These are phyloP conservation scores for Scaptomyza montana DNA, from an alignment of 1,140 invertebrate species.

Conservation along the genomic window DNA sequence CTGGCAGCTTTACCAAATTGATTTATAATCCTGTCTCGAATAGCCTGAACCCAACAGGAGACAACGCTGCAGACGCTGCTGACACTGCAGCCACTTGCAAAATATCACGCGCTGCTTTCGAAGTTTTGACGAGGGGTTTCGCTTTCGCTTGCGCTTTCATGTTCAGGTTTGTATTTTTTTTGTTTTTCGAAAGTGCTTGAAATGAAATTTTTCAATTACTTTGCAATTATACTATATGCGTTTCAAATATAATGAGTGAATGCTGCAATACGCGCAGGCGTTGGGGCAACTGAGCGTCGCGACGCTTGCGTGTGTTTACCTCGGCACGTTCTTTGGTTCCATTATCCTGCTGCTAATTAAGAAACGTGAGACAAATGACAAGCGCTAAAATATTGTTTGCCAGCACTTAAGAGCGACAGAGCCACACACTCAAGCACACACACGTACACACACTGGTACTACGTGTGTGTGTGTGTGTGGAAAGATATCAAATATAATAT, in stretches of 20 bases:
- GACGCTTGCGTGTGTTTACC: slow-evolving; percentile 50
- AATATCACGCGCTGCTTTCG: slow-evolving; percentile 15
- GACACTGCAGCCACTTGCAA: not conserved
- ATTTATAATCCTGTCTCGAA: slow-evolving; percentile 75
- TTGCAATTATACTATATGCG: slow-evolving; percentile 68
- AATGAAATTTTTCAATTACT: slow-evolving; percentile 79
- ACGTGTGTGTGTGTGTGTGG: too few relatives aligned
- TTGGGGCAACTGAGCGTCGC: slow-evolving; percentile 1
- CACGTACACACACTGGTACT: slow-evolving; percentile 14
- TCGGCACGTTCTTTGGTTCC: slow-evolving; percentile 63
- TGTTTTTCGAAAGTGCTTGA: slow-evolving; percentile 35
- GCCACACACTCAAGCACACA: slow-evolving; percentile 7
- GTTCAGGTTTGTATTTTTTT: not conserved
- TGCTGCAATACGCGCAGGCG: slow-evolving; percentile 33
- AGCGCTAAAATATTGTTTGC: slow-evolving; percentile 64
- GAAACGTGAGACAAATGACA: slow-evolving; percentile 81
- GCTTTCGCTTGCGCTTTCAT: not conserved
- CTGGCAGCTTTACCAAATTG: slow-evolving; percentile 65
- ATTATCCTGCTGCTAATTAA: slow-evolving; percentile 78
- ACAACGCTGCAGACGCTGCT: too few relatives aligned
- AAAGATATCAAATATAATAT: not conserved
- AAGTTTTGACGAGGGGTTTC: slow-evolving; percentile 29
- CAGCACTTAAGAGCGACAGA: slow-evolving; percentile 15
- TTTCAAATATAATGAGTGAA: slow-evolving; percentile 50
- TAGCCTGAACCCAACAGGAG: slow-evolving; percentile 26